phyloP scores from a whole-genome alignment of 1,140 invertebrate genomes.

The Adelges cooleyi region DNA sequence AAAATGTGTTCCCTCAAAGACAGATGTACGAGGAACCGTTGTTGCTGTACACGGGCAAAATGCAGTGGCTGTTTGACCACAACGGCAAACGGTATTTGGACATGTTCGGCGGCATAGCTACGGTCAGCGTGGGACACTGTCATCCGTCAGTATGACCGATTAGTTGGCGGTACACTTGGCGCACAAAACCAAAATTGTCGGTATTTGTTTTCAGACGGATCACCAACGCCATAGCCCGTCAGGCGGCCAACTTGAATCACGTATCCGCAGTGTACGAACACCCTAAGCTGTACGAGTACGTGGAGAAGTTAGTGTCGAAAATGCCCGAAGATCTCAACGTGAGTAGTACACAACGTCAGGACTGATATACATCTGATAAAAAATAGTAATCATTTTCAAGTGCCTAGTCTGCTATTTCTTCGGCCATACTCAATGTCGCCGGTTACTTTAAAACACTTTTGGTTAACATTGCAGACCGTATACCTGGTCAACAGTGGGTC shows the following conservation, averaged over 20 bases:
- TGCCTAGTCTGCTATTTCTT: too few relatives aligned
- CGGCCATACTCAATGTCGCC: too few relatives aligned
- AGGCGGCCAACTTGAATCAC: constrained; percentile 77
- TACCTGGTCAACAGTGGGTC: constrained; percentile 94
- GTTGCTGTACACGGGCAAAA: constrained; percentile 70
- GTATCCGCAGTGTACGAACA: constrained; percentile 85
- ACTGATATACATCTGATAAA: too few relatives aligned
- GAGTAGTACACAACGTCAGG: too few relatives aligned
- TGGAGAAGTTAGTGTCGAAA: constrained; percentile 63
- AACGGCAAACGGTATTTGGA: constrained; percentile 80
- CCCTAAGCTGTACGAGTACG: constrained; percentile 82
- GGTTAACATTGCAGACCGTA: constrained; percentile 52
- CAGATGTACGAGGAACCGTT: constrained; percentile 75
- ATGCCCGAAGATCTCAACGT: constrained; percentile 78
- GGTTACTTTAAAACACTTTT: too few relatives aligned
- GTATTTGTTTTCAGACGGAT: constrained; percentile 45
- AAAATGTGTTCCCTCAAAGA: constrained; percentile 56
- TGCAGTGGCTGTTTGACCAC: constrained; percentile 87
- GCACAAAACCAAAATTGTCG: neutral
- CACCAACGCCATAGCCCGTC: constrained; percentile 58
- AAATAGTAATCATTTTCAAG: too few relatives aligned
- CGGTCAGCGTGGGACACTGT: constrained; percentile 93
- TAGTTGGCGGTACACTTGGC: neutral
- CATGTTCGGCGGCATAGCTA: constrained; percentile 91
- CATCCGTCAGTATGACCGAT: constrained; percentile 69